Evolutionary conservation across 2,888 invertebrate genomes (phyloP).

Genomic region (Pterobdella sp.): DNA sequence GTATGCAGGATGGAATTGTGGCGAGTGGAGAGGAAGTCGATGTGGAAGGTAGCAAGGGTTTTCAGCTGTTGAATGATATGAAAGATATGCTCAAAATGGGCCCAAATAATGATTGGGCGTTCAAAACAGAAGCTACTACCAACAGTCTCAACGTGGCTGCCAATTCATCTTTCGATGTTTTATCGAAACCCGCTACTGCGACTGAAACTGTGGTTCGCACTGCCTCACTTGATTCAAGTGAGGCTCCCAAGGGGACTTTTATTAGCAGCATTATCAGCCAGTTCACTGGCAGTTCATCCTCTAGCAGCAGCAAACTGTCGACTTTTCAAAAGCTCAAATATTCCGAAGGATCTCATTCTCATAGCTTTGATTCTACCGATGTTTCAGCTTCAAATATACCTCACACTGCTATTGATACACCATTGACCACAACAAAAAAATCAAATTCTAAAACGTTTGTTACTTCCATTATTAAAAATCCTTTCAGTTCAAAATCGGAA

Average conservation of each 20-base stretch:
- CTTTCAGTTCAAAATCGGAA: constrained; percentile 2
- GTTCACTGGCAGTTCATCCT: background rate
- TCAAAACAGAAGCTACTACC: background rate
- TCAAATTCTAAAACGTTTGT: background rate
- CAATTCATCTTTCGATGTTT: too few relatives aligned
- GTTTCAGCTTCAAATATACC: background rate
- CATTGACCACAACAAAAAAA: background rate
- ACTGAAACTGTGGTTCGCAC: background rate
- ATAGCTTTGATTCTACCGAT: constrained; percentile 7
- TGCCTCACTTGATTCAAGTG: background rate
- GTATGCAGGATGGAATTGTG: constrained; percentile 26
- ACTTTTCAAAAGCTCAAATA: background rate
- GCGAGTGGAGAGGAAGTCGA: background rate
- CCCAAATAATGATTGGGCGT: background rate
- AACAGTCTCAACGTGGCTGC: background rate
- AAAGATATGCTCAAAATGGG: background rate
- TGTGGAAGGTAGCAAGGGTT: constrained; percentile 15
- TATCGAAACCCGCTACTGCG: background rate
- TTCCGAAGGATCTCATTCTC: background rate
- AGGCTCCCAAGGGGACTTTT: constrained; percentile 5
- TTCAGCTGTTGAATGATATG: constrained; percentile 8
- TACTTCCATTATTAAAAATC: constrained; percentile 19
- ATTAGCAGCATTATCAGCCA: constrained; percentile 17
- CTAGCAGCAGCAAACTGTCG: background rate
- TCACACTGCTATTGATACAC: background rate